phyloP scores from a whole-genome alignment of 2,797 vertebrate genomes.

The Picus viridis region DNA sequence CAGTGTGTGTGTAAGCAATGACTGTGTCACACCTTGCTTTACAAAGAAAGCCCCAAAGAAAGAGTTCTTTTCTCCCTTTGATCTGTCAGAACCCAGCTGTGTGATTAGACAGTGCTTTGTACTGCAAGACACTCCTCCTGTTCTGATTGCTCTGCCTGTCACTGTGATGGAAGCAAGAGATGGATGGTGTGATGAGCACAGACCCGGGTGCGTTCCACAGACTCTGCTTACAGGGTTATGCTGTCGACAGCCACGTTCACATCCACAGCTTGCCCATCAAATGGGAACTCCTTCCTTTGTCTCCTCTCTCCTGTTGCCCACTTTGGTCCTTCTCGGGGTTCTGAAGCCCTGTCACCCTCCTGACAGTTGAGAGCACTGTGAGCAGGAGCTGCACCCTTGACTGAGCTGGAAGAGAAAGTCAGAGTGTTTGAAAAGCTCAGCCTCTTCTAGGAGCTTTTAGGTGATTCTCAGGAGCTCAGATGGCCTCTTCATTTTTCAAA shows the following conservation, averaged over 20 bases:
- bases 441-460: background rate
- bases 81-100: background rate
- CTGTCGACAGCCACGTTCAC: accelerated
- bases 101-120: background rate
- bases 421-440: background rate
- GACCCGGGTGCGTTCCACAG: background rate
- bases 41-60: background rate
- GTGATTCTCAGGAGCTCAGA: background rate
- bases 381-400: background rate
- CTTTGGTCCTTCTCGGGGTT: accelerated
- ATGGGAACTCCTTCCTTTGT: background rate
- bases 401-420: background rate
- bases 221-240: no score
- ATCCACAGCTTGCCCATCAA: background rate
- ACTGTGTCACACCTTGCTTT: background rate
- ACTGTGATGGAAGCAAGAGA: background rate
- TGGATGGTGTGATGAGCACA: background rate
- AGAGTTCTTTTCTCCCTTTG: background rate
- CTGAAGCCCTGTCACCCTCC: background rate
- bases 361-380: accelerated
- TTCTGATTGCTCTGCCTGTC: background rate
- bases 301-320: background rate
- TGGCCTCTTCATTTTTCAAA: background rate
- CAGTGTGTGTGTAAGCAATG: accelerated
- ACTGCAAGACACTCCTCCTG: background rate